Percentiles rank a stretch among this genome's conserved stretches.
Evolutionary conservation across 2,888 invertebrate species (phyloP).

Genomic region (Melieria crassipennis): DNA sequence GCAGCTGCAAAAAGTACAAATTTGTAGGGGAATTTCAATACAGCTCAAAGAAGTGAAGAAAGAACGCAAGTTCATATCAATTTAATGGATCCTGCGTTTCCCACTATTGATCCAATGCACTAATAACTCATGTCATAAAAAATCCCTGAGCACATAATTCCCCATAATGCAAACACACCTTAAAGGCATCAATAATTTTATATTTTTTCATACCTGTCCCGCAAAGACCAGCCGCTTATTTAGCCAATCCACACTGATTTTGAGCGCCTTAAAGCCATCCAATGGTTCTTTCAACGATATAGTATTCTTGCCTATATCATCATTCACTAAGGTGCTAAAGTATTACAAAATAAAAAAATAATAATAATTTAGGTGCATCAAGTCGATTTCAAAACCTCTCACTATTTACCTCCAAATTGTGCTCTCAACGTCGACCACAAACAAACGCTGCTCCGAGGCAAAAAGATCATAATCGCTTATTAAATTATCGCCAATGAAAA

Average conservation of each 20-base stretch:
- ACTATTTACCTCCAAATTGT: conserved; percentile 68
- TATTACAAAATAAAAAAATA: not conserved
- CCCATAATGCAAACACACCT: no score
- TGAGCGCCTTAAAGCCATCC: conserved; percentile 72
- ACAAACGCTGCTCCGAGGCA: conserved; percentile 77
- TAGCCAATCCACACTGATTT: conserved; percentile 88
- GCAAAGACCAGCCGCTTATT: conserved; percentile 85
- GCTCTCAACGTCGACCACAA: conserved; percentile 78
- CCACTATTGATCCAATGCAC: no score
- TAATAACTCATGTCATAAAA: no score
- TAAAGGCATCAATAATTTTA: no score
- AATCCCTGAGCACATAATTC: no score
- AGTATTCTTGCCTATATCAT: not conserved
- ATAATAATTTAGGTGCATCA: not conserved
- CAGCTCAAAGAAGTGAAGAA: no score
- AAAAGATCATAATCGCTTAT: conserved; percentile 79
- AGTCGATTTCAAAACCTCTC: not conserved
- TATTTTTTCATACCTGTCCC: conserved; percentile 69
- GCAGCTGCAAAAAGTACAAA: conserved; percentile 47
- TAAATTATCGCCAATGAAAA: conserved; percentile 55
- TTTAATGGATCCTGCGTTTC: no score
- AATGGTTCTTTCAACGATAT: conserved; percentile 14
- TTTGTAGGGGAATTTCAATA: no score
- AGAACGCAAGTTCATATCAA: no score
- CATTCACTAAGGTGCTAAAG: conserved; percentile 12